Conservation (phyloP, 2,797 vertebrate genomes). For the Trichosurus vulpecula region DNA sequence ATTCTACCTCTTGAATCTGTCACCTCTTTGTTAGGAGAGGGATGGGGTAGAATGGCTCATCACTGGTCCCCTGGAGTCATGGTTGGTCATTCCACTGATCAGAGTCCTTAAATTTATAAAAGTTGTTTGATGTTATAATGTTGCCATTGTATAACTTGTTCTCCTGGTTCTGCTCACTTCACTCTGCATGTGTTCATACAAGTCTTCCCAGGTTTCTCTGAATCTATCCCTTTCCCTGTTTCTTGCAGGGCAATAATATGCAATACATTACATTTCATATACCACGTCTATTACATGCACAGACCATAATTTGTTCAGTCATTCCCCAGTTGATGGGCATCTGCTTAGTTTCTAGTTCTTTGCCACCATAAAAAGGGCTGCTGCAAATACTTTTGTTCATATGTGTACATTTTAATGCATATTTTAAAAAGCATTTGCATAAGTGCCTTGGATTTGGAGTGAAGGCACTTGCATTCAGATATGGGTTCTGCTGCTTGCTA, state of each 20-base stretch:
- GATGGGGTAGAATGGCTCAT: not conserved
- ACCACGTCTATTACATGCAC: not conserved
- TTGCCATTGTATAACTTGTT: not conserved
- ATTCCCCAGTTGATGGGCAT: not conserved
- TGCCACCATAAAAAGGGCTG: not conserved
- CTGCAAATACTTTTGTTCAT: not conserved
- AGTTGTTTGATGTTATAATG: not conserved
- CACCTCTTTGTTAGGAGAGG: not conserved
- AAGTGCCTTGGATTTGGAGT: not conserved
- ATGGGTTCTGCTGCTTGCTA: not conserved
- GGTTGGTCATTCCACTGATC: not conserved
- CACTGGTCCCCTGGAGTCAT: not conserved
- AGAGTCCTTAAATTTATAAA: not conserved
- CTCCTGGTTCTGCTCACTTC: not conserved
- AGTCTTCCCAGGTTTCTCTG: not conserved
- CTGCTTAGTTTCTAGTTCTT: not conserved
- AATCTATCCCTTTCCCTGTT: not conserved
- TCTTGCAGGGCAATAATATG: not conserved
- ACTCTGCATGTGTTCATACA: not conserved
- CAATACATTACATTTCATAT: not conserved
- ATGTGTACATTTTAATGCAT: not conserved
- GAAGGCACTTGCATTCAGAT: not conserved
- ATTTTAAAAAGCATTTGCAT: not conserved
- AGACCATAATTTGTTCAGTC: not conserved
- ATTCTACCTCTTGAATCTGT: not conserved